Evolutionary conservation across 2,888 invertebrate species (phyloP).

Genomic region (Poecilus cupreus): DNA sequence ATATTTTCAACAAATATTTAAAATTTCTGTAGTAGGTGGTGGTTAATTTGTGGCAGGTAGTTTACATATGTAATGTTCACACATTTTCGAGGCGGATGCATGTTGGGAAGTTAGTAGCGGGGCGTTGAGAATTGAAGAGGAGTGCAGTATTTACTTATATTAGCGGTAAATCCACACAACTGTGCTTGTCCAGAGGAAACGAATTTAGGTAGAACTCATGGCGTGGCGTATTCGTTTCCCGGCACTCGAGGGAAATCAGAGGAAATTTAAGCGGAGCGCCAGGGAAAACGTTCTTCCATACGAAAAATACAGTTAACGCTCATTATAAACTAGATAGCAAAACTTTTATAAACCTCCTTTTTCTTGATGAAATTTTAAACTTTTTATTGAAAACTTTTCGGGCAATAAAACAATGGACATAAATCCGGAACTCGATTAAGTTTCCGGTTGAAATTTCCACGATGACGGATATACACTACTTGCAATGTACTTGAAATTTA

Average conservation of each 20-base stretch:
- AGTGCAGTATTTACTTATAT: constrained; percentile 44
- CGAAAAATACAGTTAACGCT: constrained; percentile 57
- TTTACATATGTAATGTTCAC: too few species aligned
- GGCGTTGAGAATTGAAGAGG: too few species aligned
- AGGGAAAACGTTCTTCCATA: constrained; percentile 48
- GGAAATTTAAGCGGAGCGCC: constrained; percentile 49
- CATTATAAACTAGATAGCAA: constrained; percentile 57
- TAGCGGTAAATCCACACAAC: constrained; percentile 46
- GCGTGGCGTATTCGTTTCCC: constrained; percentile 45
- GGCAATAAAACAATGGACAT: constrained; percentile 43
- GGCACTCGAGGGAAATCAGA: constrained; percentile 53
- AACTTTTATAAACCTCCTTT: constrained; percentile 48
- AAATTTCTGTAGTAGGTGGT: too few species aligned
- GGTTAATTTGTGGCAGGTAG: too few species aligned
- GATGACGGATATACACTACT: background rate
- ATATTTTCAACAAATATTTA: too few species aligned
- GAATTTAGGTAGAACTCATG: constrained; percentile 50
- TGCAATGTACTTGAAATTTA: constrained; percentile 1
- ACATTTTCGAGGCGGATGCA: too few species aligned
- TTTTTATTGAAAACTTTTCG: constrained; percentile 50
- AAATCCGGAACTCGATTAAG: constrained; percentile 27
- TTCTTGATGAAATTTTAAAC: constrained; percentile 48
- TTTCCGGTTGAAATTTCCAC: background rate
- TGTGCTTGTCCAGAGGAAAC: constrained; percentile 44
- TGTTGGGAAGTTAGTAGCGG: too few species aligned